Evolutionary conservation across 35 echinoderm and acorn worm species (phyloP).

Genomic region (Apostichopus californicus): DNA sequence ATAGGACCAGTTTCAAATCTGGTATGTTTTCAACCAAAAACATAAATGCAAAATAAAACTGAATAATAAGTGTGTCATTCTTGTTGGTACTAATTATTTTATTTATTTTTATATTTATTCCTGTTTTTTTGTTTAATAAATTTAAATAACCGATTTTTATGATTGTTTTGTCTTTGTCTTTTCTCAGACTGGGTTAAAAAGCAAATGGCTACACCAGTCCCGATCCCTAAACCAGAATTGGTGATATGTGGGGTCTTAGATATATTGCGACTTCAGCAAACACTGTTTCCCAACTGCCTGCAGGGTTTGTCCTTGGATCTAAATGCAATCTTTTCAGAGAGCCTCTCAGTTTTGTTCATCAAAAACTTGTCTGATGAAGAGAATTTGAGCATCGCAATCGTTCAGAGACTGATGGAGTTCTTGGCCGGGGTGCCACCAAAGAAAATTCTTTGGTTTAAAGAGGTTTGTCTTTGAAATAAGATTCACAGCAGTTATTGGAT

Average conservation of each 20-base stretch:
- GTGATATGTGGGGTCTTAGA: slow-evolving; percentile 25
- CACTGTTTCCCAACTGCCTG: slow-evolving; percentile 7
- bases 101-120: too few relatives aligned
- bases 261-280: slow-evolving; percentile 37
- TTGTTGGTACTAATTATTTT: too few relatives aligned
- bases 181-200: slow-evolving; percentile 21
- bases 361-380: slow-evolving; percentile 26
- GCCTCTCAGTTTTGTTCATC: slow-evolving; percentile 14
- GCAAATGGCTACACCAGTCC: not conserved
- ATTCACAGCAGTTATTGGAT: too few relatives aligned
- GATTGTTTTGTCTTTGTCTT: not conserved
- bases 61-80: too few relatives aligned
- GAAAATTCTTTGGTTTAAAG: slow-evolving; percentile 54
- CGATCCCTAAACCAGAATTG: slow-evolving; percentile 16
- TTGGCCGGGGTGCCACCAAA: slow-evolving; percentile 19
- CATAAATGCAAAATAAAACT: too few relatives aligned
- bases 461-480: slow-evolving; percentile 2
- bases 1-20: too few relatives aligned
- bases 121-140: not conserved
- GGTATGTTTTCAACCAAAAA: too few relatives aligned
- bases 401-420: slow-evolving; percentile 18
- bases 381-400: not conserved
- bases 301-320: slow-evolving; percentile 12
- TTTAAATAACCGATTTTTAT: not conserved
- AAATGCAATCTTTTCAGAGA: slow-evolving; percentile 26